Evolutionary conservation across 1,140 invertebrate genomes (phyloP), one percentile per base, ranked within the genome.

Genomic region (Neodiprion fabricii): DNA sequence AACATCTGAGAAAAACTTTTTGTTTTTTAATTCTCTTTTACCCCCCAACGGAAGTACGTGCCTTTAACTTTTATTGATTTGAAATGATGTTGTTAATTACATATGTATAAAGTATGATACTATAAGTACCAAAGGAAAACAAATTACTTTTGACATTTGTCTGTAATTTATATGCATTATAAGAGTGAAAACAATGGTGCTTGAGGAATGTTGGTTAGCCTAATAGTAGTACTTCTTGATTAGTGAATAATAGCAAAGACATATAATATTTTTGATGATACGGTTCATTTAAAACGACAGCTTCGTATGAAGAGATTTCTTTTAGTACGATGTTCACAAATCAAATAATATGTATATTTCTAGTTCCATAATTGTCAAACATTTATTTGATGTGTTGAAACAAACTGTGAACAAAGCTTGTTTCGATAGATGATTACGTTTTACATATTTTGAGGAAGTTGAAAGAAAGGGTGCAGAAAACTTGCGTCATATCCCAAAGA

Each of bases 221-320:
- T 72, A 74, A 73, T 74, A 74, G 71, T 53, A 74, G 73, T 74
- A 79, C 75, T 76, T 74, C 49, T 67, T 70, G 73, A 76, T 71
- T 49, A 49, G 68, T 71, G 71, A 70, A 74, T 70, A 73, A 71
- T 11, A 66, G 48, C 66, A 50, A 48, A 67, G 48, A 73, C 23
- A 21, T 21, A 65, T 40, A 68, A 66, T 53, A 61, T 73, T 76
- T 66, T 73, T 76, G 71, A 67, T 72, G 65, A 48, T 67, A 77
- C 72, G 74, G 80, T 21, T 67, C 79, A 77, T 81, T 80, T 77
- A 82, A 79, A 79, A 83, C 79, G 71, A 80, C 73, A 76, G 50
- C 3, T 79, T 77, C 10, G 1, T 11, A n/a, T 2, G 10, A 53
- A 53, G n/a, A n/a, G n/a, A 10, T 53, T 53, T 53, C 10, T 11